Evolutionary conservation across 2,888 invertebrate genomes (phyloP).

Genomic region (Ochlodes sylvanus): DNA sequence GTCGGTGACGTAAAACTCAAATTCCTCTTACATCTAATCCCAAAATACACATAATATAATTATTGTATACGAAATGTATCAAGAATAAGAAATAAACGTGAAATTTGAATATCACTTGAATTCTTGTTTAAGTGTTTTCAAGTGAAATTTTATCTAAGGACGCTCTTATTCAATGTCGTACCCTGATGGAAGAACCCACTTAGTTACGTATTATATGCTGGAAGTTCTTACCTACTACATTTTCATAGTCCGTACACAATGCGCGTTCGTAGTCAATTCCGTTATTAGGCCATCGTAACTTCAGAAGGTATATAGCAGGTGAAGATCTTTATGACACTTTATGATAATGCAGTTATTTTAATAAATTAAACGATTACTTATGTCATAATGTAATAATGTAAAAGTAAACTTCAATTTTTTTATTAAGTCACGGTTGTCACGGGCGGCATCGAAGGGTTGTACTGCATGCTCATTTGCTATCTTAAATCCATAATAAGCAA

Average conservation of each 20-base stretch:
- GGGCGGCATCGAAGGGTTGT: too few relatives aligned
- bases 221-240: conserved; percentile 15
- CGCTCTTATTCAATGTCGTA: conserved; percentile 18
- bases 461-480: too few relatives aligned
- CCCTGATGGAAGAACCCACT: conserved; percentile 39
- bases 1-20: too few relatives aligned
- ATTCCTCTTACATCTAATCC: too few relatives aligned
- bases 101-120: conserved; percentile 1
- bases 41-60: neutral
- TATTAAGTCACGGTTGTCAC: too few relatives aligned
- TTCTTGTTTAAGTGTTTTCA: conserved; percentile 10
- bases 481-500: too few relatives aligned
- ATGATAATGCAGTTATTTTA: neutral
- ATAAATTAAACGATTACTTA: too few relatives aligned
- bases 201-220: conserved; percentile 38
- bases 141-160: conserved; percentile 16
- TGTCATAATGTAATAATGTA: too few relatives aligned
- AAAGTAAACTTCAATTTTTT: too few relatives aligned
- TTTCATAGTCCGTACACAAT: conserved; percentile 20
- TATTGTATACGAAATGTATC: neutral
- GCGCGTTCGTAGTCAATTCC: conserved; percentile 19
- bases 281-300: conserved; percentile 12
- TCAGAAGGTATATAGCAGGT: neutral
- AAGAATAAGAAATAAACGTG: neutral
- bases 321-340: neutral